These are phyloP conservation scores for Omphaloscelis lunosa DNA, from an alignment of 2,888 invertebrate genomes.

Conservation along the genomic window DNA sequence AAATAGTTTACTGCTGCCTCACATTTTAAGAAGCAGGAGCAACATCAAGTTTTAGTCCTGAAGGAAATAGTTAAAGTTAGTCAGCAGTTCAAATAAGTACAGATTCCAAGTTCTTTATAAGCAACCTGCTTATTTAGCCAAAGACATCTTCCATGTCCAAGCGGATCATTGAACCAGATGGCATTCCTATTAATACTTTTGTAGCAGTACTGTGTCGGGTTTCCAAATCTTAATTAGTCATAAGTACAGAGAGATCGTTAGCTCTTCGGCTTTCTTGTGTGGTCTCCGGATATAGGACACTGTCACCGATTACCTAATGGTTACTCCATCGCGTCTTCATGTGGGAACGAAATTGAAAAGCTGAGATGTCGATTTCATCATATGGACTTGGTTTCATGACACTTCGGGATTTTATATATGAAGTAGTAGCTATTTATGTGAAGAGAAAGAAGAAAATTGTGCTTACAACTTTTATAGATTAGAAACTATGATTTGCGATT, in stretches of 20 bases:
- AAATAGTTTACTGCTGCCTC: background rate
- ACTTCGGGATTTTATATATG: background rate
- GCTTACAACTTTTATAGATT: background rate
- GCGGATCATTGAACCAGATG: constrained; percentile 51
- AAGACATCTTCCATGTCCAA: constrained; percentile 17
- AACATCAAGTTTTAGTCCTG: no score
- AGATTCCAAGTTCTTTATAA: background rate
- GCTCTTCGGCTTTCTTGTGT: constrained; percentile 46
- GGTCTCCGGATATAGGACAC: constrained; percentile 43
- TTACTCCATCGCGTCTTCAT: constrained; percentile 5
- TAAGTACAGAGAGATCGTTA: constrained; percentile 39
- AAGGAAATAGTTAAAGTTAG: background rate
- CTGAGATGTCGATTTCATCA: background rate
- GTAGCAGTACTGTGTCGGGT: constrained; percentile 41
- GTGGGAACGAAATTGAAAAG: constrained; percentile 8
- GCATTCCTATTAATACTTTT: constrained; percentile 44
- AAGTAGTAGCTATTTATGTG: background rate
- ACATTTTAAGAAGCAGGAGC: background rate
- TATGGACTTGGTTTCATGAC: background rate
- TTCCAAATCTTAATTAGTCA: constrained; percentile 59
- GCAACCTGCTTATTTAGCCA: constrained; percentile 15
- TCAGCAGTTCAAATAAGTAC: background rate
- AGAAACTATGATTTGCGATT: background rate
- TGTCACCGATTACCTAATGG: constrained; percentile 14
- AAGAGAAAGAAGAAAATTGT: background rate